Percentiles rank a stretch among this genome's conserved stretches.
These are phyloP conservation scores for Microctenopoma stevenorrisi DNA, from an alignment of 2,797 vertebrate genomes.

Conservation along the genomic window DNA sequence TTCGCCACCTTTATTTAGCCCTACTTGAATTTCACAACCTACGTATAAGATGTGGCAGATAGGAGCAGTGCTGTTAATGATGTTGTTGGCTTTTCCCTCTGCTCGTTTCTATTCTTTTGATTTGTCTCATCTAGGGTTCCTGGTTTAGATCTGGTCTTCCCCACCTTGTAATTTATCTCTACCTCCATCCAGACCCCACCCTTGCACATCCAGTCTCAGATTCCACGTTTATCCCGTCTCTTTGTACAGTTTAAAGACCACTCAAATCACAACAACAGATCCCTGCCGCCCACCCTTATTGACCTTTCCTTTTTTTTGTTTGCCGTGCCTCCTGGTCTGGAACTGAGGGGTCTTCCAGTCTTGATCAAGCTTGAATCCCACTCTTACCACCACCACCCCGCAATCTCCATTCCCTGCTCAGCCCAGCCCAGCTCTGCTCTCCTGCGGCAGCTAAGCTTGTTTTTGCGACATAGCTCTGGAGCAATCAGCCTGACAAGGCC, in stretches of 20 bases:
- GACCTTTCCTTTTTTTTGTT: conserved; percentile 63
- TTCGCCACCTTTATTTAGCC: not conserved
- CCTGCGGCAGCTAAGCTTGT: conserved; percentile 81
- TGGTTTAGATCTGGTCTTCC: conserved; percentile 11
- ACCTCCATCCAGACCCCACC: conserved; percentile 19
- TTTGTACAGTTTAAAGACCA: conserved; percentile 52
- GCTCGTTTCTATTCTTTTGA: not conserved
- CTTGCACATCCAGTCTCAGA: conserved; percentile 2
- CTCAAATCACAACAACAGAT: conserved; percentile 45
- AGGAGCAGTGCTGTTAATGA: not conserved
- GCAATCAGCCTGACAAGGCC: conserved; percentile 79
- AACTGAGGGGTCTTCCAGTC: conserved; percentile 59
- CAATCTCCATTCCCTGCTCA: conserved; percentile 57
- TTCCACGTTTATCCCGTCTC: conserved; percentile 18
- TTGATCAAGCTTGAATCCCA: conserved; percentile 43
- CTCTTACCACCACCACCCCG: conserved; percentile 1
- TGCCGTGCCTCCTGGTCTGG: conserved; percentile 59
- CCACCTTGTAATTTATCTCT: conserved; percentile 13
- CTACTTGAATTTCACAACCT: not conserved
- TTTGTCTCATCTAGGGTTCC: not conserved
- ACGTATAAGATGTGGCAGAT: not conserved
- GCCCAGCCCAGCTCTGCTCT: conserved; percentile 78
- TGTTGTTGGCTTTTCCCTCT: not conserved
- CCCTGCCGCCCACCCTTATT: conserved; percentile 27
- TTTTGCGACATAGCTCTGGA: conserved; percentile 82